A percentile compares a stretch with the other conserved stretches of the same genome.
Evolutionary conservation across 2,888 invertebrate genomes (phyloP).

Genomic region (Lordiphosa fenestrarum): DNA sequence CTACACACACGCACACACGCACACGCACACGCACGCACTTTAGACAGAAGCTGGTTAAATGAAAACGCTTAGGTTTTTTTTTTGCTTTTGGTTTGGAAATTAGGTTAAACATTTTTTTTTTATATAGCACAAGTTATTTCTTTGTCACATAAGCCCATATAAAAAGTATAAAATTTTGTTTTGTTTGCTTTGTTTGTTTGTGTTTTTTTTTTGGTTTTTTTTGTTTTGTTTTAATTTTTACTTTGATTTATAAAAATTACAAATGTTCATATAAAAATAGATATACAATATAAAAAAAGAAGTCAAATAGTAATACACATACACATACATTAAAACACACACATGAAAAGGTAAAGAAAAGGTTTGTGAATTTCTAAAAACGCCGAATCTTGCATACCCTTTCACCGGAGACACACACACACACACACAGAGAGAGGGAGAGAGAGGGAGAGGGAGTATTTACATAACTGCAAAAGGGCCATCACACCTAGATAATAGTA

Average conservation of each 20-base stretch:
- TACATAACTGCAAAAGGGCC: too few relatives aligned
- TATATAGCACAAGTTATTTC: constrained; percentile 61
- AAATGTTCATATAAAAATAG: constrained; percentile 71
- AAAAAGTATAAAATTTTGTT: constrained; percentile 69
- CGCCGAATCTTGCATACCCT: too few relatives aligned
- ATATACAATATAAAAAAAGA: constrained; percentile 59
- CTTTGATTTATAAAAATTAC: constrained; percentile 57
- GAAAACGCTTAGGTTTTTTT: constrained; percentile 49
- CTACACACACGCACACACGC: constrained; percentile 12
- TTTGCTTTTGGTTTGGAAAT: constrained; percentile 35
- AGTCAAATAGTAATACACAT: constrained; percentile 58
- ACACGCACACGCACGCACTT: constrained; percentile 12
- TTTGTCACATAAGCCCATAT: constrained; percentile 63
- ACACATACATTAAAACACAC: constrained; percentile 32
- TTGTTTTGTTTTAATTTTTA: constrained; percentile 16
- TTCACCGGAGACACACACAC: too few relatives aligned
- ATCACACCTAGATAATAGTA: too few relatives aligned
- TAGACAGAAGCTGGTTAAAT: constrained; percentile 22
- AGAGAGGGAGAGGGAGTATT: too few relatives aligned
- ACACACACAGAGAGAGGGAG: too few relatives aligned
- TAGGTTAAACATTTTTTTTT: constrained; percentile 61
- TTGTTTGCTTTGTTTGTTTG: constrained; percentile 29
- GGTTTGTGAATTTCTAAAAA: too few relatives aligned
- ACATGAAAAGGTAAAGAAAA: constrained; percentile 15
- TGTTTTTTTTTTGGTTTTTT: constrained; percentile 6